phyloP scores from a whole-genome alignment of 1,140 invertebrate genomes.

The Gryllus bimaculatus region DNA sequence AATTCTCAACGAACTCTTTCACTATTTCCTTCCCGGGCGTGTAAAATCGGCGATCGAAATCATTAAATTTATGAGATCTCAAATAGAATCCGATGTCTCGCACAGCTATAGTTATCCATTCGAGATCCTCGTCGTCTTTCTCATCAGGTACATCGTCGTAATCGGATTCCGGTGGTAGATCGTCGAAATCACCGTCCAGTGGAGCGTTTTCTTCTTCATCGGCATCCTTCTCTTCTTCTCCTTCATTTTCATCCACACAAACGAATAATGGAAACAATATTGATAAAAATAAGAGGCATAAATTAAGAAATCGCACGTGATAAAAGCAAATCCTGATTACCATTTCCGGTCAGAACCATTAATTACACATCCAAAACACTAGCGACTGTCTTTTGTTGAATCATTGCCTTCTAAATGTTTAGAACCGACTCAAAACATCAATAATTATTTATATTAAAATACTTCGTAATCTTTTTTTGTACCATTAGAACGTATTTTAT shows the following conservation, averaged over 20 bases:
- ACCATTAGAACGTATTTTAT: too few species aligned
- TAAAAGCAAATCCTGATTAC: too few species aligned
- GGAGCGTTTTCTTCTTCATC: constrained; percentile 29
- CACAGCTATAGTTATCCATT: constrained; percentile 31
- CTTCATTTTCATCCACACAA: not conserved
- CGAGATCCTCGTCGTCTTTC: constrained; percentile 22
- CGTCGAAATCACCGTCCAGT: constrained; percentile 21
- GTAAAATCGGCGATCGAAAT: constrained; percentile 42
- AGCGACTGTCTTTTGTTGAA: too few species aligned
- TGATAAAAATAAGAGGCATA: too few species aligned
- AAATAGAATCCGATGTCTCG: constrained; percentile 49
- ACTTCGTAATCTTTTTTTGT: too few species aligned
- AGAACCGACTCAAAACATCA: too few species aligned
- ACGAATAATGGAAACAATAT: too few species aligned
- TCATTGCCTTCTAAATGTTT: too few species aligned
- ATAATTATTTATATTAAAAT: too few species aligned
- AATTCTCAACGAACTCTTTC: constrained; percentile 34
- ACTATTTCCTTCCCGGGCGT: not conserved
- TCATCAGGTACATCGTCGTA: constrained; percentile 18
- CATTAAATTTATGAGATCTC: constrained; percentile 49
- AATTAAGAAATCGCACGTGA: too few species aligned
- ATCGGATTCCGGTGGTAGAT: constrained; percentile 24
- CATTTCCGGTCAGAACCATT: too few species aligned
- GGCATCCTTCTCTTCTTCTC: constrained; percentile 19
- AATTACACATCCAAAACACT: too few species aligned